Percentiles rank a stretch among this genome's conserved stretches.
Conservation (phyloP, 2,888 invertebrate genomes). For the Patella depressa region DNA sequence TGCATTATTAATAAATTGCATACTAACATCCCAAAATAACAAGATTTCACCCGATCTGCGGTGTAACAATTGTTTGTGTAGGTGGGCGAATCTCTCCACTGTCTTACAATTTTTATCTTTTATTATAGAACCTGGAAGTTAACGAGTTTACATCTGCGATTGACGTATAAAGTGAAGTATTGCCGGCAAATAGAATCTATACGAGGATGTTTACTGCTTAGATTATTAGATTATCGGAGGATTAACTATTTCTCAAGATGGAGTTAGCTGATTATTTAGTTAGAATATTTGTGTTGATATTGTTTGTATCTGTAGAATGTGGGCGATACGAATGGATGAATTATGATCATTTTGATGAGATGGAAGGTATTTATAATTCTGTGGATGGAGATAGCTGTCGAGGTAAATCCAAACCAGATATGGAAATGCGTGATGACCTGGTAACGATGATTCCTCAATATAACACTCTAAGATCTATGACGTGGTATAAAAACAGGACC, state of each 20-base stretch:
- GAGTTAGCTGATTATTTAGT: not conserved
- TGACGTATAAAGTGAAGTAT: too few relatives aligned
- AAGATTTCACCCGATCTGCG: too few relatives aligned
- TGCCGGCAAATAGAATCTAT: too few relatives aligned
- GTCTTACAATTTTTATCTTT: too few relatives aligned
- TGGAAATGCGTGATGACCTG: conserved; percentile 85
- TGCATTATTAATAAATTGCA: too few relatives aligned
- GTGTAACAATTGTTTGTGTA: too few relatives aligned
- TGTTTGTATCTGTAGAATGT: not conserved
- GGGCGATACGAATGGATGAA: conserved; percentile 49
- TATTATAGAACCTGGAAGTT: too few relatives aligned
- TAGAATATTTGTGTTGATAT: not conserved
- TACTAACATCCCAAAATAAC: too few relatives aligned
- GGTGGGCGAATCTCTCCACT: too few relatives aligned
- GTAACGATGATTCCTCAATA: conserved; percentile 81
- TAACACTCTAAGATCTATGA: conserved; percentile 75
- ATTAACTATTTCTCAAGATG: not conserved
- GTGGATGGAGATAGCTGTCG: conserved; percentile 89
- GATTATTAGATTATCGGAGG: too few relatives aligned
- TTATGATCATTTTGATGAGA: conserved; percentile 91
- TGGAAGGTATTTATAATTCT: conserved; percentile 84
- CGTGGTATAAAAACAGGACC: conserved; percentile 87
- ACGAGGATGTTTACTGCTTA: too few relatives aligned
- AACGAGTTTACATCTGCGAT: too few relatives aligned
- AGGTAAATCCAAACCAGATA: conserved; percentile 86